These are phyloP conservation scores for Macrosoma leucophasiata DNA, from an alignment of 2,888 invertebrate species.

Conservation along the genomic window DNA sequence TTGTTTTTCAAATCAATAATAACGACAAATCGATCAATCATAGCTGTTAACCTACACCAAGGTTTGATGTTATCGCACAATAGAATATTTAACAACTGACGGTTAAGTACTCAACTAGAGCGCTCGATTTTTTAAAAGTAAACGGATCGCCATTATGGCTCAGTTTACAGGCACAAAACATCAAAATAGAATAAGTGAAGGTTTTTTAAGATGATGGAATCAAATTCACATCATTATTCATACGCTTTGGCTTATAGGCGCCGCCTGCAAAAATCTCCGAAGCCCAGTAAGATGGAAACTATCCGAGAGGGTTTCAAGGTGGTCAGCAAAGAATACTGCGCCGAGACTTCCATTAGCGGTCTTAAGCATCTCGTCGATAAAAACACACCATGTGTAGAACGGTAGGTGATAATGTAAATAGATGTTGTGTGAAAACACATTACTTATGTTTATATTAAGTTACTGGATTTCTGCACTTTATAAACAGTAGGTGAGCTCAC, in stretches of 20 bases:
- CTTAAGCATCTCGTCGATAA: slow-evolving; percentile 61
- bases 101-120: slow-evolving; percentile 30
- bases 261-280: slow-evolving; percentile 27
- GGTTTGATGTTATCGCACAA: slow-evolving; percentile 55
- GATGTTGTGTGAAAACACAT: too few species aligned
- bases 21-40: slow-evolving; percentile 56
- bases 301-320: slow-evolving; percentile 47
- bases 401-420: slow-evolving; percentile 50
- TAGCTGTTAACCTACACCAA: slow-evolving; percentile 49
- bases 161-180: not conserved
- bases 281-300: slow-evolving; percentile 32
- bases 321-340: slow-evolving; percentile 57
- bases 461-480: too few species aligned
- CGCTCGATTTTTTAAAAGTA: slow-evolving; percentile 16
- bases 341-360: slow-evolving; percentile 65
- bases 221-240: slow-evolving; percentile 22
- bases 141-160: slow-evolving; percentile 9
- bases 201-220: slow-evolving; percentile 24
- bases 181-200: too few species aligned
- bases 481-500: too few species aligned
- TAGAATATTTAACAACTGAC: slow-evolving; percentile 56
- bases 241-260: slow-evolving; percentile 26
- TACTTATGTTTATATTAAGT: slow-evolving; percentile 26
- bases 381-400: slow-evolving; percentile 52
- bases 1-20: slow-evolving; percentile 27